These are phyloP conservation scores for Anser brachyrhynchus DNA, from an alignment of 2,113 vertebrate genomes.

Conservation along the genomic window DNA sequence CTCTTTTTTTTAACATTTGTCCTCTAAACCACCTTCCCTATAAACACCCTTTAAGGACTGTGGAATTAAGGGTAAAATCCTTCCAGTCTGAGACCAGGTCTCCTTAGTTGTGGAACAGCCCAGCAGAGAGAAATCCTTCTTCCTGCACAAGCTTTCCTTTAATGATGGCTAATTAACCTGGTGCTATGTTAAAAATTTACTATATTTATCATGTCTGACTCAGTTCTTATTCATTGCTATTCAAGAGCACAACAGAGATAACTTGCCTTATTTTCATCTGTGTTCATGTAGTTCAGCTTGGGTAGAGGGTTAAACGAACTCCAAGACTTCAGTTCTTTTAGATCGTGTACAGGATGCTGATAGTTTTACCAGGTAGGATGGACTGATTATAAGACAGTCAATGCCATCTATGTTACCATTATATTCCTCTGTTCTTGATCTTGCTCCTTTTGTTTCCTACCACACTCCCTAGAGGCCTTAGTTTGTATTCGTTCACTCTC, in stretches of 20 bases:
- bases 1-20: neutral
- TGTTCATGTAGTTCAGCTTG: neutral
- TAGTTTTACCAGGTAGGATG: neutral
- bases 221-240: neutral
- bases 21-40: neutral
- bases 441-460: constrained; percentile 49
- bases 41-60: neutral
- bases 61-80: neutral
- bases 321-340: neutral
- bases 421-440: neutral
- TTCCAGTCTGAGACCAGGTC: neutral
- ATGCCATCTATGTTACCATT: neutral
- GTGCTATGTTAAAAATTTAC: neutral
- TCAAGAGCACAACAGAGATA: neutral
- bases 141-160: neutral
- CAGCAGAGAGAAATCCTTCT: neutral
- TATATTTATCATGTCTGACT: constrained; percentile 42
- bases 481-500: constrained; percentile 33
- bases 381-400: neutral
- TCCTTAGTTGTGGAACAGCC: neutral
- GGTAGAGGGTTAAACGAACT: neutral
- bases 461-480: constrained; percentile 26
- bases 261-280: neutral
- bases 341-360: neutral
- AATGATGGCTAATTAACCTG: constrained; percentile 1